Evolutionary conservation across 2,797 vertebrate genomes (phyloP).

Genomic region (Otolemur crassicaudatus): DNA sequence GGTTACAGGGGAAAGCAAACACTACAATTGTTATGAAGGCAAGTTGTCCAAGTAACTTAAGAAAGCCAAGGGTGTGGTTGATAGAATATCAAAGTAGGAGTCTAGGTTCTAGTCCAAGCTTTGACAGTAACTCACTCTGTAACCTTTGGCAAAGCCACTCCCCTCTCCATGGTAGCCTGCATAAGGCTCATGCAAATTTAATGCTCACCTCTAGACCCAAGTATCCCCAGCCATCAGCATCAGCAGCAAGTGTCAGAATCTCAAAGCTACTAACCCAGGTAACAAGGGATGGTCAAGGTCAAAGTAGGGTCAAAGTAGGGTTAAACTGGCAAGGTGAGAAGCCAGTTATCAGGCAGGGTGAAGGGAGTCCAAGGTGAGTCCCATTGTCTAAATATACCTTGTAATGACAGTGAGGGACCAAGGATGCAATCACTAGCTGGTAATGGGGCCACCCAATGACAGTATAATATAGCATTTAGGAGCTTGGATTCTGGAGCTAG

Average conservation of each 20-base stretch:
- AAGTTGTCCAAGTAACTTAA: background rate
- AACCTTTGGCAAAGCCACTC: background rate
- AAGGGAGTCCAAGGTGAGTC: background rate
- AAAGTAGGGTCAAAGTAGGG: background rate
- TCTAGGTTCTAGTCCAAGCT: background rate
- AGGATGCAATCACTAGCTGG: background rate
- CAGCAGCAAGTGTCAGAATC: background rate
- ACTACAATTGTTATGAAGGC: background rate
- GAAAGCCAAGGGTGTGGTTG: background rate
- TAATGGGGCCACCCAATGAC: background rate
- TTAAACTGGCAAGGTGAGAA: background rate
- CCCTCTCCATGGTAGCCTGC: background rate
- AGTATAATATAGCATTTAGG: background rate
- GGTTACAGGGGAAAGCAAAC: background rate
- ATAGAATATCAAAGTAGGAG: background rate
- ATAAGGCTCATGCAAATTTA: background rate
- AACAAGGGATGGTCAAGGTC: conserved; percentile 27
- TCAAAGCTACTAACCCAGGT: background rate
- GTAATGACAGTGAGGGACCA: background rate
- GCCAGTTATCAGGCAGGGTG: background rate
- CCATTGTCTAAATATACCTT: background rate
- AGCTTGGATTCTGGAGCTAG: background rate
- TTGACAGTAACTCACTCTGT: background rate
- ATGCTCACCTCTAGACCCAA: background rate
- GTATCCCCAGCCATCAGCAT: background rate